Conservation (phyloP, 1,140 invertebrate species). For the Palaemon carinicauda region DNA sequence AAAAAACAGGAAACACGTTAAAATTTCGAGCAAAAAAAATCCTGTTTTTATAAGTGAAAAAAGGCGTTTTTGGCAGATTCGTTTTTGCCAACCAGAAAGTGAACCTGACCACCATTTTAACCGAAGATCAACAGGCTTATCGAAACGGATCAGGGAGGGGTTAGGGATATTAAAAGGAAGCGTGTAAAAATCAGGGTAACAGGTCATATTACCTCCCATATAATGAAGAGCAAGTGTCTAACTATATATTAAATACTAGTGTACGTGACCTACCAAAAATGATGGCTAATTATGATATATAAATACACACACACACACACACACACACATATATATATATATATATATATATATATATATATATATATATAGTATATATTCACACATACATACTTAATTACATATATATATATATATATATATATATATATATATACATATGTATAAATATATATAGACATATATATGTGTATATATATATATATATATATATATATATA, state of each 20-base stretch:
- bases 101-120: not conserved
- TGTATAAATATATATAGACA: not conserved
- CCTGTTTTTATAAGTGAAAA: too few relatives aligned
- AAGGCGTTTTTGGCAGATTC: not conserved
- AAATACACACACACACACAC: too few relatives aligned
- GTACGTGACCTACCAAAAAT: too few relatives aligned
- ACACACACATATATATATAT: not conserved
- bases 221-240: too few relatives aligned
- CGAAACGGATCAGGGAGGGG: not conserved
- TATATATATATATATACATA: not conserved
- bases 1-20: too few relatives aligned
- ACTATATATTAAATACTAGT: not conserved
- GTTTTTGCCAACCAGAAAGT: not conserved
- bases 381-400: too few relatives aligned
- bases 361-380: too few relatives aligned
- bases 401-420: not conserved
- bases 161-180: not conserved
- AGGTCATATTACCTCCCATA: too few relatives aligned
- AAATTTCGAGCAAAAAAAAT: too few relatives aligned
- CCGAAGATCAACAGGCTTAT: not conserved
- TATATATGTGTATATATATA: not conserved
- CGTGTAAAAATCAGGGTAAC: too few relatives aligned
- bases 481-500: not conserved
- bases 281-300: too few relatives aligned
- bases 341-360: not conserved